Percentiles rank a stretch among this genome's conserved stretches.
These are phyloP conservation scores for Pelodytes ibericus DNA, from an alignment of 2,797 vertebrate genomes.

Conservation along the genomic window DNA sequence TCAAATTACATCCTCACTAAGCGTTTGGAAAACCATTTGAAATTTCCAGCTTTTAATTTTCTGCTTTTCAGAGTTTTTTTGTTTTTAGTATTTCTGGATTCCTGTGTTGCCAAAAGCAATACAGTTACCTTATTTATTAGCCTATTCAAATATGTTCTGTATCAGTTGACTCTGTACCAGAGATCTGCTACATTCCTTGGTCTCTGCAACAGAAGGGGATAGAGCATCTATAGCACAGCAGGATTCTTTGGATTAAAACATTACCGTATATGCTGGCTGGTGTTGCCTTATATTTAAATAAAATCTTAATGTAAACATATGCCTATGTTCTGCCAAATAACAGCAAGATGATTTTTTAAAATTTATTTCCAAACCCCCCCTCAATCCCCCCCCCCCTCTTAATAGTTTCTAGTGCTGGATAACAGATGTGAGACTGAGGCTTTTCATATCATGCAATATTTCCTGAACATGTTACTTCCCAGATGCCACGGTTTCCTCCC, in stretches of 20 bases:
- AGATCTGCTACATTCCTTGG: constrained; percentile 7
- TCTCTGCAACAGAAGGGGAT: constrained; percentile 18
- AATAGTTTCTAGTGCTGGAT: constrained; percentile 65
- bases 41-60: background rate
- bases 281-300: constrained; percentile 99
- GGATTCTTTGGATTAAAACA: constrained; percentile 75
- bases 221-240: constrained; percentile 70
- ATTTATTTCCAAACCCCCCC: constrained; percentile 80
- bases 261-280: constrained; percentile 88
- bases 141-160: constrained; percentile 68
- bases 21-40: background rate
- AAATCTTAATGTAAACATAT: constrained; percentile 78
- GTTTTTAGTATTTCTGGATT: constrained; percentile 70
- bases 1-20: too few species aligned
- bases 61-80: too few species aligned
- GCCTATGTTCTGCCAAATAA: constrained; percentile 79
- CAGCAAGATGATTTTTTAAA: constrained; percentile 86
- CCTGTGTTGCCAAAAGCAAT: constrained; percentile 62
- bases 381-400: constrained; percentile 68
- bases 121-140: constrained; percentile 84
- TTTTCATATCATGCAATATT: constrained; percentile 68
- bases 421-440: constrained; percentile 64
- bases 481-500: constrained; percentile 63
- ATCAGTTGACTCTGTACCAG: constrained; percentile 7
- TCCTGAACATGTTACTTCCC: constrained; percentile 60